These are phyloP conservation scores for Synodontis membranacea DNA, from an alignment of 2,113 vertebrate genomes.

Conservation along the genomic window DNA sequence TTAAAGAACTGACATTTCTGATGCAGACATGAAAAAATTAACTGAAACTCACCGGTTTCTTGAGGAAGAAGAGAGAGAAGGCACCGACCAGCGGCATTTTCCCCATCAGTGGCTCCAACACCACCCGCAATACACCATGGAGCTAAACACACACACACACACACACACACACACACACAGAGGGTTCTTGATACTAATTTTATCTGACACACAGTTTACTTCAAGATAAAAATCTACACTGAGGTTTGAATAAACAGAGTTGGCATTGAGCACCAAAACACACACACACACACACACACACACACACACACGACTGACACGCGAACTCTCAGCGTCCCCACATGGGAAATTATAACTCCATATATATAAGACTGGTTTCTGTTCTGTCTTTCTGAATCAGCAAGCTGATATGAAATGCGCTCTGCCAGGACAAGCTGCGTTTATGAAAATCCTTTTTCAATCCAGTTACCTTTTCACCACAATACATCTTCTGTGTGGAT, in stretches of 20 bases:
- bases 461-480: not conserved
- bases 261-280: not conserved
- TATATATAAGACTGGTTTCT: not conserved
- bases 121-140: constrained; percentile 83
- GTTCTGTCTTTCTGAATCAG: not conserved
- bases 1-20: not conserved
- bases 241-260: not conserved
- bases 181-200: not conserved
- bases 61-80: constrained; percentile 84
- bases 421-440: not conserved
- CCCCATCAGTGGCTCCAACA: constrained; percentile 85
- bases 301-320: not conserved
- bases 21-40: not conserved
- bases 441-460: not conserved
- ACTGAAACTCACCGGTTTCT: constrained; percentile 78
- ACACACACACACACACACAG: constrained; percentile 25
- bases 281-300: constrained; percentile 2
- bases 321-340: not conserved
- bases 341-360: not conserved
- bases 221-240: not conserved
- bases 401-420: not conserved
- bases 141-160: constrained; percentile 66
- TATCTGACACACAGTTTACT: not conserved
- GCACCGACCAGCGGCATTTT: constrained; percentile 86
- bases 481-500: not conserved